A percentile compares a stretch with the other conserved stretches of the same genome.
Conservation (phyloP, 30 jellyfish, hydroid and myxozoan species). For the Calvadosia cruxmelitensis region DNA sequence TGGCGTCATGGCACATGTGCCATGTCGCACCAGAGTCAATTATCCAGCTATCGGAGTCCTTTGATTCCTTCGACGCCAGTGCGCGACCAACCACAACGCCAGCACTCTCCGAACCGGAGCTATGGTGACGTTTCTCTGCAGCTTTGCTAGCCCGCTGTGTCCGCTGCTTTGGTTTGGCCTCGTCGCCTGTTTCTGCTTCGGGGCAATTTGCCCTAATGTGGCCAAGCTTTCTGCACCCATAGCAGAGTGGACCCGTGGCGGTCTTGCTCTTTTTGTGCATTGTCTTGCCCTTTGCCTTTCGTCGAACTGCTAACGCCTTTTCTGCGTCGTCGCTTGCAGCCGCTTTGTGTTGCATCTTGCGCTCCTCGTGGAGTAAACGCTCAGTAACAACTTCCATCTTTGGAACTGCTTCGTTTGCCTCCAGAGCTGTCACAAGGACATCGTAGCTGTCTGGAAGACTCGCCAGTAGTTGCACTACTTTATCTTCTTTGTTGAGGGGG, state of each 20-base stretch:
- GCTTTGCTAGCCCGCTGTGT: conserved; percentile 13
- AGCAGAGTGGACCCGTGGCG: too few relatives aligned
- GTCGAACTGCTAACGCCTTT: neutral
- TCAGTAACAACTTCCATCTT: conserved; percentile 35
- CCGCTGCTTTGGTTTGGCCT: neutral
- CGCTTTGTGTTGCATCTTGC: conserved; percentile 7
- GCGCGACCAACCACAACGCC: neutral
- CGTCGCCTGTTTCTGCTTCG: neutral
- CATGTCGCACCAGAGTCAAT: conserved; percentile 55
- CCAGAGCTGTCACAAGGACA: conserved; percentile 45
- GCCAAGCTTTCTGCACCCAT: conserved; percentile 38
- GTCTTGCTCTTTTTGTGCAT: neutral
- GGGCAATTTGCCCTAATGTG: conserved; percentile 29
- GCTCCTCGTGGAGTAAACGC: conserved; percentile 30
- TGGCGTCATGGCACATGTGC: conserved; percentile 29
- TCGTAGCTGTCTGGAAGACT: conserved; percentile 37
- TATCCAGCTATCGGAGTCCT: conserved; percentile 18
- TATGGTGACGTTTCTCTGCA: conserved; percentile 6
- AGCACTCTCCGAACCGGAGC: neutral
- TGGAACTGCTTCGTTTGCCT: conserved; percentile 36
- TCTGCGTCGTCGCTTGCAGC: conserved; percentile 2
- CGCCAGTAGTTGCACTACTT: conserved; percentile 46
- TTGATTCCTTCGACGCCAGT: neutral
- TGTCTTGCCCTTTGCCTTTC: neutral
- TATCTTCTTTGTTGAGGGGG: conserved; percentile 39